Evolutionary conservation across 2,797 vertebrate species (phyloP).

Genomic region (Protosalanx chinensis): DNA sequence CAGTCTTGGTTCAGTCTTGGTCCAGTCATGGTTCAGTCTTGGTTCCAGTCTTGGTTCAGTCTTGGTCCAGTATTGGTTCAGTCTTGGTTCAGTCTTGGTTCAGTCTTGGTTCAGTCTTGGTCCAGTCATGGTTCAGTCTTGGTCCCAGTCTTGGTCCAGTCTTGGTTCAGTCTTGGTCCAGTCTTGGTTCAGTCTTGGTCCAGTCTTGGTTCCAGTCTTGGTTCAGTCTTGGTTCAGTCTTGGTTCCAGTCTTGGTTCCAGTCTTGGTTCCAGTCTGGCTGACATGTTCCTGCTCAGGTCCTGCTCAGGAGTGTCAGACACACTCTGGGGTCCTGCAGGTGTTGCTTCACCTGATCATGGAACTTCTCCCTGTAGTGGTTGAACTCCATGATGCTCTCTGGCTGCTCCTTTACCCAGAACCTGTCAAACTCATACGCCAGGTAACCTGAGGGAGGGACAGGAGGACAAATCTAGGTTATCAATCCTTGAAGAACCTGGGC

Average conservation of each 20-base stretch:
- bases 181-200: too few species aligned
- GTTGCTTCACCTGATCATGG: constrained; percentile 82
- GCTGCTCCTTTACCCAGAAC: constrained; percentile 95
- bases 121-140: too few species aligned
- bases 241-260: background rate
- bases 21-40: too few species aligned
- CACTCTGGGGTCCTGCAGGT: constrained; percentile 76
- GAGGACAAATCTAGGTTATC: background rate
- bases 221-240: too few species aligned
- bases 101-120: too few species aligned
- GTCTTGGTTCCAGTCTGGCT: background rate
- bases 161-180: too few species aligned
- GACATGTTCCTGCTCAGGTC: constrained; percentile 39
- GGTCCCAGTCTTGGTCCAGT: too few species aligned
- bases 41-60: too few species aligned
- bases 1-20: too few species aligned
- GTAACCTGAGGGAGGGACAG: constrained; percentile 78
- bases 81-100: too few species aligned
- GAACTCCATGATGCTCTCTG: constrained; percentile 98
- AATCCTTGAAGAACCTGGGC: background rate
- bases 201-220: too few species aligned
- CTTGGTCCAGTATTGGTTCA: too few species aligned
- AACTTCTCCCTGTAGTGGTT: constrained; percentile 97
- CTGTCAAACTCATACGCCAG: constrained; percentile 94
- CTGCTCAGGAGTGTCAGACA: constrained; percentile 60